Evolutionary conservation across 2,888 invertebrate species (phyloP).

Genomic region (Mantis religiosa): DNA sequence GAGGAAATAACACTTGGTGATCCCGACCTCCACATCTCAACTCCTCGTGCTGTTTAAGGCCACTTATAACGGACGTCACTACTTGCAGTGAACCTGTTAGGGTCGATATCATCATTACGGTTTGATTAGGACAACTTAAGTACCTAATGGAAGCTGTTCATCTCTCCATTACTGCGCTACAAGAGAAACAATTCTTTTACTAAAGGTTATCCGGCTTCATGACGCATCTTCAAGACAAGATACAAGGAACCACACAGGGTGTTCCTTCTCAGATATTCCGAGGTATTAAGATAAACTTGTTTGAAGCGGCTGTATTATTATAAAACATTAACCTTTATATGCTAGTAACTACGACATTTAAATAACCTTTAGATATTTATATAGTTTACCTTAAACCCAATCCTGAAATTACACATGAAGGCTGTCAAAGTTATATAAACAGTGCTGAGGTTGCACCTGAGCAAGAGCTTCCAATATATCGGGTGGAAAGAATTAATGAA

Average conservation of each 20-base stretch:
- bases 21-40: neutral
- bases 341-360: too few species aligned
- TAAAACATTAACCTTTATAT: too few species aligned
- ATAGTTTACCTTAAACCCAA: too few species aligned
- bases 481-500: too few species aligned
- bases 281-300: too few species aligned
- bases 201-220: neutral
- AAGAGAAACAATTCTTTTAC: neutral
- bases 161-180: neutral
- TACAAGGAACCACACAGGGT: neutral
- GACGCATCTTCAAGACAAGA: neutral
- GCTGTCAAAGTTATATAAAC: too few species aligned
- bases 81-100: neutral
- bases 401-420: too few species aligned
- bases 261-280: too few species aligned
- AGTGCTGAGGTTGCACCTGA: too few species aligned
- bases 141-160: neutral
- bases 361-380: too few species aligned
- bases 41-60: neutral
- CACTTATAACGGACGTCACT: neutral
- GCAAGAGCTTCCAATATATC: too few species aligned
- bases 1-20: neutral
- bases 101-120: neutral
- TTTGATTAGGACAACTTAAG: neutral
- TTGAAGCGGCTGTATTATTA: too few species aligned